These are phyloP conservation scores for Lemur catta DNA, from an alignment of 2,797 vertebrate genomes.

Conservation along the genomic window DNA sequence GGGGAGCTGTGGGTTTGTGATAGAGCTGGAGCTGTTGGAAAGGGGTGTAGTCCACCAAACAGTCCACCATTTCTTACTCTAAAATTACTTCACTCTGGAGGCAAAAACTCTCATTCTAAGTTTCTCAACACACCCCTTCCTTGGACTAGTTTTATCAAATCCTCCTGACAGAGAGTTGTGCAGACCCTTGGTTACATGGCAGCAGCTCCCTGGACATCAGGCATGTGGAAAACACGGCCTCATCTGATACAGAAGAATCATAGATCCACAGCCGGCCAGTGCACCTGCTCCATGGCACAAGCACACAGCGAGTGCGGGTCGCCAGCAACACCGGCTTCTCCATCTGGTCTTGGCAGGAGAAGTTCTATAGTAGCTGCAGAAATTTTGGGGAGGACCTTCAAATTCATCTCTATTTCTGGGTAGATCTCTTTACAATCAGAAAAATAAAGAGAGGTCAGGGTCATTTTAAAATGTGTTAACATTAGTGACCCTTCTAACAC, in stretches of 20 bases:
- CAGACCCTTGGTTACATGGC: background rate
- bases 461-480: background rate
- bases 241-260: background rate
- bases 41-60: background rate
- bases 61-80: background rate
- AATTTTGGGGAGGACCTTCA: background rate
- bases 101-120: background rate
- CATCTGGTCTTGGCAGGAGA: slow-evolving; percentile 36
- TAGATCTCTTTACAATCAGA: background rate
- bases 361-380: background rate
- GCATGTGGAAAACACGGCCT: background rate
- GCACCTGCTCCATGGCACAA: background rate
- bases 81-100: background rate
- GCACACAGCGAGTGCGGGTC: background rate
- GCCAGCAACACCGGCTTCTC: background rate
- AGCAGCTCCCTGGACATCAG: background rate
- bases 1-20: background rate
- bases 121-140: background rate
- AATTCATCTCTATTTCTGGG: background rate
- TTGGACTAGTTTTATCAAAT: background rate
- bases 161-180: background rate
- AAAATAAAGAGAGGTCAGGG: background rate
- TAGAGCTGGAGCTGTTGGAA: background rate
- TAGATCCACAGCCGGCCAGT: background rate
- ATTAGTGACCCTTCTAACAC: background rate